A percentile compares a stretch with the other conserved stretches of the same genome.
These are phyloP conservation scores for Harpegnathos saltator DNA, from an alignment of 1,140 invertebrate species.

Conservation along the genomic window DNA sequence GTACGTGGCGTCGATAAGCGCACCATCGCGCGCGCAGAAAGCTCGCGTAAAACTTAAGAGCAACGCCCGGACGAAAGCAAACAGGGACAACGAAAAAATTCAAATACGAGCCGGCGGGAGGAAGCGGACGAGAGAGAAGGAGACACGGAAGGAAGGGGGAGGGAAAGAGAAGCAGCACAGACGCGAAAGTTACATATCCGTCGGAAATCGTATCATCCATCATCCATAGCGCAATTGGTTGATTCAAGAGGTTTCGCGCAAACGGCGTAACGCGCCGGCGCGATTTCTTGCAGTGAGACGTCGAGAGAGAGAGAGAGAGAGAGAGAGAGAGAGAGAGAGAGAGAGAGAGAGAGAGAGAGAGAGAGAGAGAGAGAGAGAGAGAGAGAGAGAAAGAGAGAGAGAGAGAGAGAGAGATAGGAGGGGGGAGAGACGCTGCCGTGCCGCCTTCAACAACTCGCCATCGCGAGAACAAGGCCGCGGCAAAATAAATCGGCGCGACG, in stretches of 20 bases:
- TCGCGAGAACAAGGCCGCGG: conserved; percentile 33
- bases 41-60: no score
- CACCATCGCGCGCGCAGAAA: not conserved
- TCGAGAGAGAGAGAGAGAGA: no score
- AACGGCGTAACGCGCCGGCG: conserved; percentile 2
- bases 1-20: not conserved
- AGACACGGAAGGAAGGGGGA: not conserved
- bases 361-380: no score
- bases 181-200: conserved; percentile 14
- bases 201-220: conserved; percentile 20
- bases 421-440: no score
- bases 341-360: no score
- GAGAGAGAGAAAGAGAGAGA: no score
- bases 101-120: not conserved
- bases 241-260: conserved; percentile 23
- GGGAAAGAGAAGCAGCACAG: not conserved
- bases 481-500: conserved; percentile 50
- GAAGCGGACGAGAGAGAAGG: no score
- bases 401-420: no score
- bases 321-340: no score
- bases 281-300: conserved; percentile 24
- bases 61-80: not conserved
- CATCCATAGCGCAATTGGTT: conserved; percentile 31
- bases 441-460: no score
- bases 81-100: conserved; percentile 20